Conservation (phyloP, 2,888 invertebrate genomes). For the Drosophila suboccidentalis region DNA sequence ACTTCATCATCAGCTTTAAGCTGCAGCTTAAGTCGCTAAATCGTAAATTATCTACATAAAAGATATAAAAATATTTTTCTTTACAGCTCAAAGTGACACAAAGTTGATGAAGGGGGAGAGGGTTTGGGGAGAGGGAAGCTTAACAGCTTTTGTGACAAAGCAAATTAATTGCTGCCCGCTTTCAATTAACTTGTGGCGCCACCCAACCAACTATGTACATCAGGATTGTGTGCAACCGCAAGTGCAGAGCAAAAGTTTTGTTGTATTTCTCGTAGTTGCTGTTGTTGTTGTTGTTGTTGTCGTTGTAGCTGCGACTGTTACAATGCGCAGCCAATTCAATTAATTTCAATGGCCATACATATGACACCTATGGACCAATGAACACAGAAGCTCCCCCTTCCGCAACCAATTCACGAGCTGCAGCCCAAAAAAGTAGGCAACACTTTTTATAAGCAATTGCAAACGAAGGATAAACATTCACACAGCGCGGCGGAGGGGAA, state of each 20-base stretch:
- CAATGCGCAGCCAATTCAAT: conserved; percentile 78
- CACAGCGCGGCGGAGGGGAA: background rate
- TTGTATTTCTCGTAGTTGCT: conserved; percentile 22
- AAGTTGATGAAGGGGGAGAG: background rate
- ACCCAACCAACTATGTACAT: conserved; percentile 47
- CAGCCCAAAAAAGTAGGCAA: conserved; percentile 62
- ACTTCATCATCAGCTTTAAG: conserved; percentile 37
- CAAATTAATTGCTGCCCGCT: conserved; percentile 79
- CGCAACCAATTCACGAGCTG: background rate
- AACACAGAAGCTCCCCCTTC: conserved; percentile 55
- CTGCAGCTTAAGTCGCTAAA: conserved; percentile 54
- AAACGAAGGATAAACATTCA: conserved; percentile 37
- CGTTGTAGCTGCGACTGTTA: conserved; percentile 41
- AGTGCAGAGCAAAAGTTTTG: conserved; percentile 51
- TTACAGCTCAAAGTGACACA: conserved; percentile 33
- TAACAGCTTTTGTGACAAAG: conserved; percentile 79
- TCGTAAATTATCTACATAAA: conserved; percentile 66
- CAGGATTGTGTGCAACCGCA: conserved; percentile 71
- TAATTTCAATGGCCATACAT: conserved; percentile 77
- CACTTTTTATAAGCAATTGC: conserved; percentile 68
- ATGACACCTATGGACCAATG: conserved; percentile 76
- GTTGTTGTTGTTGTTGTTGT: conserved; percentile 22
- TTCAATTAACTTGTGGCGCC: conserved; percentile 73
- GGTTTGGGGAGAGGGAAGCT: conserved; percentile 9
- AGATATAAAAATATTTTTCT: conserved; percentile 63